A percentile compares a stretch with the other conserved stretches of the same genome.
Evolutionary conservation across 2,797 vertebrate species (phyloP).

Genomic region (Pagetopsis macropterus): DNA sequence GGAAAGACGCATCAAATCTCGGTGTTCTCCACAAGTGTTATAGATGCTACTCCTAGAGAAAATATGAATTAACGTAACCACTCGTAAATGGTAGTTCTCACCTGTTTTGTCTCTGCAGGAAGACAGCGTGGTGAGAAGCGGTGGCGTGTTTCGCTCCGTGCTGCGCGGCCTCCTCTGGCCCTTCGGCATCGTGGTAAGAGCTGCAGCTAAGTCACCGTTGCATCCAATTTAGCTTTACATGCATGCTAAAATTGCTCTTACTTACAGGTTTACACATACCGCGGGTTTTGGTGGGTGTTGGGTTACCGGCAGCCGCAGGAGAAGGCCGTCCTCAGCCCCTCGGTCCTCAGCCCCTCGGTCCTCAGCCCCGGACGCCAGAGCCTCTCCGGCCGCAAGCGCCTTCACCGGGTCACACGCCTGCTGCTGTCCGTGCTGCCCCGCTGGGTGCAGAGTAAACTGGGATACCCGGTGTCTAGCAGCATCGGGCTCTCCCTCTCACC

Average conservation of each 20-base stretch:
- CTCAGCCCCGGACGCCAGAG: slow-evolving; percentile 60
- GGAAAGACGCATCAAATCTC: rapidly evolving
- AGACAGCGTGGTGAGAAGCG: slow-evolving; percentile 62
- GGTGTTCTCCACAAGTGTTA: rapidly evolving
- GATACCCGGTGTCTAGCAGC: slow-evolving; percentile 75
- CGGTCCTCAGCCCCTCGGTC: slow-evolving; percentile 3
- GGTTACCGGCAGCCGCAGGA: slow-evolving; percentile 59
- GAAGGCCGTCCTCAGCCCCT: background rate
- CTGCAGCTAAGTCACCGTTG: rapidly evolving
- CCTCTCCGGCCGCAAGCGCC: slow-evolving; percentile 76
- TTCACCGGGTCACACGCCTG: slow-evolving; percentile 65
- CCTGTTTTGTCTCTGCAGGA: slow-evolving; percentile 59
- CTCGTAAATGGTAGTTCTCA: background rate
- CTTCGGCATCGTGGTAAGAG: slow-evolving; percentile 77
- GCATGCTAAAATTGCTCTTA: rapidly evolving
- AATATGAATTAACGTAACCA: rapidly evolving
- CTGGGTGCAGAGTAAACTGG: slow-evolving; percentile 77
- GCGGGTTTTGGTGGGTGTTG: slow-evolving; percentile 75
- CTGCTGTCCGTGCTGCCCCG: slow-evolving; percentile 80
- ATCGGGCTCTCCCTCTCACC: slow-evolving; percentile 77
- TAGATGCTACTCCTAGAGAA: rapidly evolving
- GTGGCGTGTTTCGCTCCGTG: slow-evolving; percentile 58
- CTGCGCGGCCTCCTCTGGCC: slow-evolving; percentile 81
- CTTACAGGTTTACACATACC: slow-evolving; percentile 70
- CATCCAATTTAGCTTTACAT: rapidly evolving